Conservation (phyloP, 1,140 invertebrate genomes). For the Drosophila nikananu region DNA sequence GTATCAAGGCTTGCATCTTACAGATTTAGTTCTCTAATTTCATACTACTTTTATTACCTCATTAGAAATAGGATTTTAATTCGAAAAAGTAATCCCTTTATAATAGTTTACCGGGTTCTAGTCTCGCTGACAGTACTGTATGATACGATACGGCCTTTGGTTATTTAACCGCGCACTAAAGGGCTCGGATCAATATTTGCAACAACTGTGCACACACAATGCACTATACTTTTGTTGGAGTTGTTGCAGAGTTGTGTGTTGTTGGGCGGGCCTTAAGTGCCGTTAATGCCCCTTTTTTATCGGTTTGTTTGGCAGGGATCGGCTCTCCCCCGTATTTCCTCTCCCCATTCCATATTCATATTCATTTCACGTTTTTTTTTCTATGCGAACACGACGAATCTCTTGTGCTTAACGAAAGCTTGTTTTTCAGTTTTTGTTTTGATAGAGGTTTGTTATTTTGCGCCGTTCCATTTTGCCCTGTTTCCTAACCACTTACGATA, state of each 20-base stretch:
- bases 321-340: conserved; percentile 4
- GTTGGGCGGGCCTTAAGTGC: conserved; percentile 22
- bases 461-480: conserved; percentile 26
- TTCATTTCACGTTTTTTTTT: conserved; percentile 36
- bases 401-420: conserved; percentile 17
- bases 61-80: background rate
- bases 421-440: conserved; percentile 66
- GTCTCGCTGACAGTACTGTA: background rate
- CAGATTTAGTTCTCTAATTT: background rate
- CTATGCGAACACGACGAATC: conserved; percentile 1
- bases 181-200: conserved; percentile 33
- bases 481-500: conserved; percentile 30
- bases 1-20: background rate
- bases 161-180: conserved; percentile 24
- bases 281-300: conserved; percentile 35
- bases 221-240: conserved; percentile 13
- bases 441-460: conserved; percentile 52
- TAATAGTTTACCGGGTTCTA: background rate
- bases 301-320: conserved; percentile 20
- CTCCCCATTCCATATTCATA: conserved; percentile 14
- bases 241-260: conserved; percentile 4
- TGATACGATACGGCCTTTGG: conserved; percentile 14
- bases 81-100: background rate
- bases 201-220: conserved; percentile 42
- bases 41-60: no score